Evolutionary conservation across 2,888 invertebrate genomes (phyloP).

Genomic region (Neocrepidodera transversa): DNA sequence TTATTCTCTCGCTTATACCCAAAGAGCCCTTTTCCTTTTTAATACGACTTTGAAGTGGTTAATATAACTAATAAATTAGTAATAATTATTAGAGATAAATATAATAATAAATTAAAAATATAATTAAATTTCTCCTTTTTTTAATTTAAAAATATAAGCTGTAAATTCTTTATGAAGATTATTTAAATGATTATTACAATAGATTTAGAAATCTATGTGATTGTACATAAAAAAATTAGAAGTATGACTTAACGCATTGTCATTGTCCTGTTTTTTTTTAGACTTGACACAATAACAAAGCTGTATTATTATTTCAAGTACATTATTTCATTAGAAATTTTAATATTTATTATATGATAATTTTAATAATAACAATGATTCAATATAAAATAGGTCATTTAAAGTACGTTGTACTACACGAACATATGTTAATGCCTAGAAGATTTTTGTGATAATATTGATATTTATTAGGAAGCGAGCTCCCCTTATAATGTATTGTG

Average conservation of each 20-base stretch:
- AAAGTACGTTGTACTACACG: not conserved
- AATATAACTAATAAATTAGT: not conserved
- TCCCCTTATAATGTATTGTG: too few species aligned
- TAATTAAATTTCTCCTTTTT: too few species aligned
- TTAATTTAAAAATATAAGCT: too few species aligned
- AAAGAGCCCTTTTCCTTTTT: not conserved
- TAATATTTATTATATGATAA: constrained; percentile 13
- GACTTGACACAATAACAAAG: not conserved
- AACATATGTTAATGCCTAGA: constrained; percentile 3
- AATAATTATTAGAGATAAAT: too few species aligned
- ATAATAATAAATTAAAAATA: too few species aligned
- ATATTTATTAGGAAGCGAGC: too few species aligned
- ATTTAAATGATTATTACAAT: too few species aligned
- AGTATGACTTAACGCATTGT: not conserved
- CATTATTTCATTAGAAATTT: not conserved
- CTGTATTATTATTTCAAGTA: not conserved
- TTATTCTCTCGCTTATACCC: not conserved
- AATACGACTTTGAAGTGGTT: not conserved
- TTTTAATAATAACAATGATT: too few species aligned
- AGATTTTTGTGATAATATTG: too few species aligned
- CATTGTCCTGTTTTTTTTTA: not conserved
- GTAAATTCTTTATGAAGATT: too few species aligned
- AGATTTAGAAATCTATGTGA: not conserved
- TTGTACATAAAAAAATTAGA: not conserved
- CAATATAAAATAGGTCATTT: constrained; percentile 7